Conservation (phyloP, 2,888 invertebrate genomes). For the Epinotia nisella region DNA sequence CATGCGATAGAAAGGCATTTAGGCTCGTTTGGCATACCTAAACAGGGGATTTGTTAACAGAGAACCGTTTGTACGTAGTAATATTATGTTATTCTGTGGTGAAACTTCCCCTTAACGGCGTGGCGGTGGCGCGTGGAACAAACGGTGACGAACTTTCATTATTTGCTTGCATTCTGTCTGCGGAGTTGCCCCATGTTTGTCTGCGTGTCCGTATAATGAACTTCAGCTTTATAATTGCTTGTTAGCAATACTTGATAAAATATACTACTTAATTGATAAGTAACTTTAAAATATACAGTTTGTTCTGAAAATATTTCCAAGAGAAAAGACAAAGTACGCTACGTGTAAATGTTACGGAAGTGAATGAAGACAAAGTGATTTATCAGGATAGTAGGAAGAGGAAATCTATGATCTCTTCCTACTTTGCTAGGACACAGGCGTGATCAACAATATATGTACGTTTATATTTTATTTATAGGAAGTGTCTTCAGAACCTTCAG, state of each 20-base stretch:
- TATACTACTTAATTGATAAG: neutral
- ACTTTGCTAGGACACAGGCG: neutral
- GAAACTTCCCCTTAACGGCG: conserved; percentile 56
- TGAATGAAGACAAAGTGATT: neutral
- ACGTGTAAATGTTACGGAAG: neutral
- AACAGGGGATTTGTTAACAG: too few relatives aligned
- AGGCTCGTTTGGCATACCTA: too few relatives aligned
- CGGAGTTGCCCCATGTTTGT: conserved; percentile 53
- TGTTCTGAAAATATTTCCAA: neutral
- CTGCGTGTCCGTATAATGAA: conserved; percentile 27
- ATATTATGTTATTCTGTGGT: too few relatives aligned
- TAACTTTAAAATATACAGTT: neutral
- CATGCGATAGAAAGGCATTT: too few relatives aligned
- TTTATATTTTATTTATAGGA: too few relatives aligned
- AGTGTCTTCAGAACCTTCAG: too few relatives aligned
- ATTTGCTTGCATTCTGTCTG: conserved; percentile 66
- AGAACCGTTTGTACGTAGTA: too few relatives aligned
- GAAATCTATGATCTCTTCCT: too few relatives aligned
- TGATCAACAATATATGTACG: too few relatives aligned
- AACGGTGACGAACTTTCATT: conserved; percentile 64
- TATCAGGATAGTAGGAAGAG: too few relatives aligned
- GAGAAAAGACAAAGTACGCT: neutral
- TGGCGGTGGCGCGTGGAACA: conserved; percentile 56
- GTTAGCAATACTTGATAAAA: neutral
- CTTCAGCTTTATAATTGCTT: conserved; percentile 14